Percentiles rank a stretch among this genome's conserved stretches.
These are phyloP conservation scores for Caenorhabditis sp. DNA, from an alignment of 2,888 invertebrate genomes.

Conservation along the genomic window DNA sequence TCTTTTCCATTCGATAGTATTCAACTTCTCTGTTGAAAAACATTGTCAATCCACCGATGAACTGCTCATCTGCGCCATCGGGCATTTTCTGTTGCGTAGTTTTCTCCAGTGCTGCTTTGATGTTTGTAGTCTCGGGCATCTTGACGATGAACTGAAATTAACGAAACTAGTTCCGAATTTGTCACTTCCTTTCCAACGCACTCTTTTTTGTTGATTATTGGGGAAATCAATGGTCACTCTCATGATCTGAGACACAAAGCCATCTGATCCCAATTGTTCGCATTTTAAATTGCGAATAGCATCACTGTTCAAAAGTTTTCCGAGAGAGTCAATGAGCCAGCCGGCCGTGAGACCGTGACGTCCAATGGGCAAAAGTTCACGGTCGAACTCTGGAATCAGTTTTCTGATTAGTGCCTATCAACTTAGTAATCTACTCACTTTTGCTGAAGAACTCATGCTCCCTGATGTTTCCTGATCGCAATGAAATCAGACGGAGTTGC, in stretches of 20 bases:
- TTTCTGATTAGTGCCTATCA: neutral
- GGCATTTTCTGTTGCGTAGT: slow-evolving; percentile 57
- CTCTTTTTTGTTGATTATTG: slow-evolving; percentile 41
- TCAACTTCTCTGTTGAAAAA: slow-evolving; percentile 69
- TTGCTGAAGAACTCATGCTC: slow-evolving; percentile 55
- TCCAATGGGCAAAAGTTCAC: slow-evolving; percentile 49
- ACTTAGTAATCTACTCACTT: slow-evolving; percentile 22
- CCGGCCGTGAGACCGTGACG: slow-evolving; percentile 56
- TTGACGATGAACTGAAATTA: slow-evolving; percentile 66
- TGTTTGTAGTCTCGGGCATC: slow-evolving; percentile 68
- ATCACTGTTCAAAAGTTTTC: slow-evolving; percentile 25
- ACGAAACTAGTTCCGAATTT: slow-evolving; percentile 18
- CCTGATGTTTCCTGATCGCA: slow-evolving; percentile 23
- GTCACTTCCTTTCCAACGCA: slow-evolving; percentile 11
- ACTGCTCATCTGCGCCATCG: slow-evolving; percentile 64
- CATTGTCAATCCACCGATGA: slow-evolving; percentile 58
- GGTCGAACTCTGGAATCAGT: slow-evolving; percentile 5
- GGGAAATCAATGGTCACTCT: slow-evolving; percentile 49
- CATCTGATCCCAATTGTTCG: slow-evolving; percentile 63
- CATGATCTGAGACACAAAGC: slow-evolving; percentile 71
- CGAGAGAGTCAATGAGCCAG: slow-evolving; percentile 50
- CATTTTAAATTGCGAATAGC: slow-evolving; percentile 30
- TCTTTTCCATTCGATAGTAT: slow-evolving; percentile 61
- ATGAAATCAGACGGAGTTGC: slow-evolving; percentile 7
- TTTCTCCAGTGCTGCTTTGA: slow-evolving; percentile 61